Evolutionary conservation across 2,113 vertebrate genomes (phyloP).

Genomic region (Saguinus imperator): DNA sequence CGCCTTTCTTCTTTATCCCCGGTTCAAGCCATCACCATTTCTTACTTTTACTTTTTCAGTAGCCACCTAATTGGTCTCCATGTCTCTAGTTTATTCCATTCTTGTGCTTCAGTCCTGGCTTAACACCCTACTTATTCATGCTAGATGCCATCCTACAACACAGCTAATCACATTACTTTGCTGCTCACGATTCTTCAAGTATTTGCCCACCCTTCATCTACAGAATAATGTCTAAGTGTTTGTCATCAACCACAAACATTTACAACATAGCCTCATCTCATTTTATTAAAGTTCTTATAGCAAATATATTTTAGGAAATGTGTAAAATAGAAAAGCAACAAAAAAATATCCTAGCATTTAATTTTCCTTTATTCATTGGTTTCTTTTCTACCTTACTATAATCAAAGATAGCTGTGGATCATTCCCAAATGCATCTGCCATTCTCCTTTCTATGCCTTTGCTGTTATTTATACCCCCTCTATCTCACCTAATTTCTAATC

Average conservation of each 20-base stretch:
- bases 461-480: neutral
- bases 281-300: neutral
- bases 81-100: neutral
- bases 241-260: neutral
- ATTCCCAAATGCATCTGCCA: neutral
- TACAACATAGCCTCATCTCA: neutral
- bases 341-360: neutral
- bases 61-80: neutral
- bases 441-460: neutral
- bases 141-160: rapidly evolving
- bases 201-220: too few relatives aligned
- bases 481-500: neutral
- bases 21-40: neutral
- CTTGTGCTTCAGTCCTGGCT: neutral
- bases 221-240: neutral
- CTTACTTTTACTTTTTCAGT: neutral
- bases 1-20: neutral
- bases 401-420: neutral
- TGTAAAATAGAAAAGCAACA: neutral
- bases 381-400: neutral
- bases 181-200: neutral
- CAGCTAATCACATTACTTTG: neutral
- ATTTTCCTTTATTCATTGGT: neutral
- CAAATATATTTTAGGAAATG: neutral
- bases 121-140: neutral